A percentile compares a stretch with the other conserved stretches of the same genome.
Evolutionary conservation across 2,113 vertebrate species (phyloP).

Genomic region (Pelvicachromis taeniatus): DNA sequence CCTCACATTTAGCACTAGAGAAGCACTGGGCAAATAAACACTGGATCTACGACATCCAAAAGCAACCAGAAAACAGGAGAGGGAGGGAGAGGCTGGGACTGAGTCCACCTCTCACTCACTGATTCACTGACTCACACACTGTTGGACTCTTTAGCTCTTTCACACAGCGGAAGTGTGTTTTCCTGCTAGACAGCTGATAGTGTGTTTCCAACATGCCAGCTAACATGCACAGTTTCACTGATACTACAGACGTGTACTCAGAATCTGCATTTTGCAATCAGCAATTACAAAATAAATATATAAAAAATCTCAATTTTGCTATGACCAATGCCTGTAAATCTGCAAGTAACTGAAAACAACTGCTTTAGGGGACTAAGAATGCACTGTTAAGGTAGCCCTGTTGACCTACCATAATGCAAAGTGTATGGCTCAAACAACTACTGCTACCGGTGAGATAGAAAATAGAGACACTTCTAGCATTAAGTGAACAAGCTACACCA

Average conservation of each 20-base stretch:
- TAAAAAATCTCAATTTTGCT: neutral
- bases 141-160: neutral
- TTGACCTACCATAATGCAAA: neutral
- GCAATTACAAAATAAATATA: neutral
- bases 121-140: neutral
- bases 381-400: neutral
- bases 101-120: neutral
- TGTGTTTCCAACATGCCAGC: neutral
- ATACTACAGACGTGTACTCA: neutral
- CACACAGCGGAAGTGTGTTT: neutral
- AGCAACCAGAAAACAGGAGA: conserved; percentile 7
- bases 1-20: conserved; percentile 5
- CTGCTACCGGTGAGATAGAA: neutral
- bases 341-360: neutral
- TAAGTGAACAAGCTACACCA: neutral
- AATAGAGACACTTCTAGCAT: neutral
- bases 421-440: neutral
- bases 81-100: neutral
- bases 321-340: neutral
- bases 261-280: neutral
- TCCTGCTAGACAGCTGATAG: conserved; percentile 13
- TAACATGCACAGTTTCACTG: neutral
- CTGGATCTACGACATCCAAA: conserved; percentile 14
- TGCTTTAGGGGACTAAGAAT: neutral
- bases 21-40: neutral